Evolutionary conservation across 2,797 vertebrate species (phyloP).

Genomic region (Peromyscus eremicus): DNA sequence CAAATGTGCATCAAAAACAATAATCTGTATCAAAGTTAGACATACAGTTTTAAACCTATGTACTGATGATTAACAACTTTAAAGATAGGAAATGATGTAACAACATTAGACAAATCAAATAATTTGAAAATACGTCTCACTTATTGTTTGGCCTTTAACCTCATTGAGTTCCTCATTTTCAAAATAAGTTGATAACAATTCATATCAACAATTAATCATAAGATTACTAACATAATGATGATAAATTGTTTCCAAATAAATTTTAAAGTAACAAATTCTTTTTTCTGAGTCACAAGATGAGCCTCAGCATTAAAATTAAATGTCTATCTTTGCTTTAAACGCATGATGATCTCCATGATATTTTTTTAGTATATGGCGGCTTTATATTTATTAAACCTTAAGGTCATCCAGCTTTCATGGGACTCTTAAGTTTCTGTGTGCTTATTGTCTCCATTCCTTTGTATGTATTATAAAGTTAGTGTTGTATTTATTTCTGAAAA

Average conservation of each 20-base stretch:
- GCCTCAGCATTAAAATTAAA: neutral
- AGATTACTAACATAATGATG: neutral
- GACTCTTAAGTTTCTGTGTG: neutral
- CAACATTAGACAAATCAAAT: neutral
- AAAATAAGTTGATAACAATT: neutral
- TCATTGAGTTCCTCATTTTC: neutral
- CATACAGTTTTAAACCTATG: neutral
- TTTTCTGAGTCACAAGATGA: neutral
- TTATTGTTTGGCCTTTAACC: neutral
- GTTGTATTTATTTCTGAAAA: neutral
- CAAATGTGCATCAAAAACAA: conserved; percentile 72
- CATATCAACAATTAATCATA: neutral
- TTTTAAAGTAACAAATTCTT: neutral
- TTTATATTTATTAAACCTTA: neutral
- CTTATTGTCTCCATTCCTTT: neutral
- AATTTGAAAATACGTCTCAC: conserved; percentile 5
- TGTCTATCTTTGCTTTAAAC: neutral
- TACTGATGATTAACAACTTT: neutral
- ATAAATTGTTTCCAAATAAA: neutral
- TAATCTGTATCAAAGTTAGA: neutral
- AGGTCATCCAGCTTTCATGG: neutral
- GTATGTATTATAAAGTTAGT: neutral
- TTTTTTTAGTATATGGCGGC: neutral
- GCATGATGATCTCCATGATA: neutral
- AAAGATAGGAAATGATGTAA: neutral